Base-by-base conservation (phyloP, 2,113 vertebrate species). In the Pelmatolapia mariae region DNA sequence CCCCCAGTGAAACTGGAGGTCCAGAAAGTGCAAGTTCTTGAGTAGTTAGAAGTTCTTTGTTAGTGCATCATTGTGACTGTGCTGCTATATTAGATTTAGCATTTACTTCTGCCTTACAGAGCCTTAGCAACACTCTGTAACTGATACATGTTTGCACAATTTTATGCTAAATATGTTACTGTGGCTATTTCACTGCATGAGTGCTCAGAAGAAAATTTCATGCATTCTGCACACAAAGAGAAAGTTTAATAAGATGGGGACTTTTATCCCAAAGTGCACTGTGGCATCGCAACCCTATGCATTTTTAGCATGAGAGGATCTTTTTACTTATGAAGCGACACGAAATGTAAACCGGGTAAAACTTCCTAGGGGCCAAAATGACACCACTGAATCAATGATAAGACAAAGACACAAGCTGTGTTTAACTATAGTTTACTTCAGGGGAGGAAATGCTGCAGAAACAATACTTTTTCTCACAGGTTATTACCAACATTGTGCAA, bases 371-470 rank as follows among this genome's bases (percentile, higher is more conserved):
- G 38, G 22, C 45, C 36, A 16, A n/a, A 66, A n/a, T 45, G 19
- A 10, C 16, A 50, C 45, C 24, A 31, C 29, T 80, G 38, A 50
- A 5, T 88, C 68, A 85, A 90, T 83, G 78, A 87, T 7, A 90
- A 57, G 50, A 76, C 90, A 80, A 10, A 19, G 38, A 92, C 57
- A 86, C 54, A 79, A 33, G 40, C 8, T 52, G 78, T 86, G 68
- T 76, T 68, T 89, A 93, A 89, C 86, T 89, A 83, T 73, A 22
- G 78, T 95, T 95, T 95, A 95, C 53, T 95, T 82, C n/a, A 45
- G 84, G 86, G 61, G 24, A 47, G n/a, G 76, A 80, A 88, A 88
- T 19, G 50, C 24, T 82, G 91, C 88, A 78, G 86, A 94, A 94
- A 93, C 89, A 93, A 90, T 87, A 19, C 59, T 87, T 80, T 87